These are phyloP conservation scores for Octodon degus DNA, from an alignment of 2,113 vertebrate species.

Conservation along the genomic window DNA sequence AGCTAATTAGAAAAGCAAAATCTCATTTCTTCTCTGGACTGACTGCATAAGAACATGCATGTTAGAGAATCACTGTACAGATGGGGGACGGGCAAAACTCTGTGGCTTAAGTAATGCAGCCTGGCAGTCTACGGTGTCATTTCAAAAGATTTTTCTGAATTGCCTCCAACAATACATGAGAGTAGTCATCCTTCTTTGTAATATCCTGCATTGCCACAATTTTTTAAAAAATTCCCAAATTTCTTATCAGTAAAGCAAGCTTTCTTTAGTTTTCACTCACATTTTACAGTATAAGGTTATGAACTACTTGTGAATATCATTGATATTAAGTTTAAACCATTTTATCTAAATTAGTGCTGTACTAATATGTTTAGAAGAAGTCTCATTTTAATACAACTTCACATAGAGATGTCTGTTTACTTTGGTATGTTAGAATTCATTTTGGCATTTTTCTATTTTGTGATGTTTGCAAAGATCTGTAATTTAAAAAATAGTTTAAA, in stretches of 20 bases:
- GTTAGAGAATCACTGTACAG: neutral
- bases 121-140: neutral
- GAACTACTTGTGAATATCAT: constrained; percentile 46
- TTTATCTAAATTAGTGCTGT: constrained; percentile 45
- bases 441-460: neutral
- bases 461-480: neutral
- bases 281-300: constrained; percentile 30
- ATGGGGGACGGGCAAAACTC: neutral
- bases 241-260: constrained; percentile 7
- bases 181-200: neutral
- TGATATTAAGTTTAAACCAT: constrained; percentile 40
- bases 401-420: constrained; percentile 28
- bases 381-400: constrained; percentile 47
- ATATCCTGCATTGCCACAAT: neutral
- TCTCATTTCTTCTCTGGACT: neutral
- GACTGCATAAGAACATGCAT: neutral
- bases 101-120: neutral
- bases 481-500: neutral
- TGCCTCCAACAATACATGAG: neutral
- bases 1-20: constrained; percentile 40
- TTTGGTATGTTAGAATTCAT: neutral
- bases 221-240: constrained; percentile 23
- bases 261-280: constrained; percentile 35
- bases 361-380: constrained; percentile 44
- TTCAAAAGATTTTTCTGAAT: constrained; percentile 8